Base-by-base conservation (phyloP, 2,888 invertebrate genomes). In the Chrysina gloriosa region DNA sequence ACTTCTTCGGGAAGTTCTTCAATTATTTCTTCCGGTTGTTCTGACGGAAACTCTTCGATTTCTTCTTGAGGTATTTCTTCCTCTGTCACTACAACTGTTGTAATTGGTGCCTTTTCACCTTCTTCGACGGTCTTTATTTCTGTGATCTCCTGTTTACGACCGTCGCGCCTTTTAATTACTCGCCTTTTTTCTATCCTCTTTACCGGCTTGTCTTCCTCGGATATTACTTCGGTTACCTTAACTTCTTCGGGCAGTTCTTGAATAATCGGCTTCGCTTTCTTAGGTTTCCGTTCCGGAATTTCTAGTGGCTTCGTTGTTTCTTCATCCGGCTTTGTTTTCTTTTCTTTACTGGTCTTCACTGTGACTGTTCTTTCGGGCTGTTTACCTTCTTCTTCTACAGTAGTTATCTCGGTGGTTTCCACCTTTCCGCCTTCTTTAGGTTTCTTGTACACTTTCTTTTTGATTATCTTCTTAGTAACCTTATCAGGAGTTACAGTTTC, bases 51-150 rank as follows among this genome's bases (percentile, higher is more conserved):
- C 54, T 58, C 36, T 50, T 68, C 56, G 34, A 69, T 74, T 76
- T n/a, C 75, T 29, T 84, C 82, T 78, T 83, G 81, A 0, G 82
- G 84, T 4, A 82, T 77, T 76, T 76, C 76, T 74, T 64, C 65
- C 69, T 69, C 69, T 25, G 69, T 54, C 2, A 75, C 76, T 25
- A 74, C 71, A n/a, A 86, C 83, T 69, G 83, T 83, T 0, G 78
- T 80, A 63, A 80, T 73, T 0, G 83, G 82, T 23, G 71, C 31
- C 73, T 85, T 82, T 45, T 83, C 79, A 63, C 77, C 78, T 71
- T 80, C 78, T 73, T 80, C 76, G 3, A 78, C 71, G 0, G 78
- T 79, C 23, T 77, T 74, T 45, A 80, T 77, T 77, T 83, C 84
- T 47, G 75, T 71, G 54, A 75, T 68, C 77, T 81, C 75, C 72